Percentiles rank a stretch among this genome's conserved stretches.
Evolutionary conservation across 2,888 invertebrate species (phyloP).

Genomic region (Tryphoninae sp.): DNA sequence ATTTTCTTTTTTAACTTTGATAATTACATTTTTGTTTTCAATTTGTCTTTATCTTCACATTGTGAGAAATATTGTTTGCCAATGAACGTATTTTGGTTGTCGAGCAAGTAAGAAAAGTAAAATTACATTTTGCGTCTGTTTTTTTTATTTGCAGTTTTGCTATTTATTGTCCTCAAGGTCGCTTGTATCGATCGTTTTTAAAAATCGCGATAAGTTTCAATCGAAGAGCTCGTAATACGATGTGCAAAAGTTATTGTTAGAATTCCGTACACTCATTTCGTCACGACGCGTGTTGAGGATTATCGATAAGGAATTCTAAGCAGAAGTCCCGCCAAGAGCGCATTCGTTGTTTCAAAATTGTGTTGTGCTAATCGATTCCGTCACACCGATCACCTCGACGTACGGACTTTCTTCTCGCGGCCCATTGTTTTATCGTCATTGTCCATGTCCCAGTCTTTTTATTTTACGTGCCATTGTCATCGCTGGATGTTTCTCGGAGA

Average conservation of each 20-base stretch:
- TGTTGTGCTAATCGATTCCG: constrained; percentile 21
- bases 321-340: constrained; percentile 5
- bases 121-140: not conserved
- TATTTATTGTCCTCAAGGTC: not conserved
- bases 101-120: too few species aligned
- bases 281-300: not conserved
- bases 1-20: too few species aligned
- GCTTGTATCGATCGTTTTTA: not conserved
- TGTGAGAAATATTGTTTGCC: too few species aligned
- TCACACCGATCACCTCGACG: not conserved
- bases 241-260: not conserved
- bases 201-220: not conserved
- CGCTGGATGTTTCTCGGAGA: too few species aligned
- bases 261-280: not conserved
- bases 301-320: not conserved
- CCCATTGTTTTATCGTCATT: not conserved
- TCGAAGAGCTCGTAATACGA: not conserved
- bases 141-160: not conserved
- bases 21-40: too few species aligned
- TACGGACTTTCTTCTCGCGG: not conserved
- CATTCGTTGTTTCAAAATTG: constrained; percentile 10
- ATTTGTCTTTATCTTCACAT: too few species aligned
- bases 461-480: too few species aligned
- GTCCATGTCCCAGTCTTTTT: not conserved
- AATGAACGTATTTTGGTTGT: too few species aligned